phyloP scores from a whole-genome alignment of 2,113 vertebrate species.

The Proterorhinus semilunaris region DNA sequence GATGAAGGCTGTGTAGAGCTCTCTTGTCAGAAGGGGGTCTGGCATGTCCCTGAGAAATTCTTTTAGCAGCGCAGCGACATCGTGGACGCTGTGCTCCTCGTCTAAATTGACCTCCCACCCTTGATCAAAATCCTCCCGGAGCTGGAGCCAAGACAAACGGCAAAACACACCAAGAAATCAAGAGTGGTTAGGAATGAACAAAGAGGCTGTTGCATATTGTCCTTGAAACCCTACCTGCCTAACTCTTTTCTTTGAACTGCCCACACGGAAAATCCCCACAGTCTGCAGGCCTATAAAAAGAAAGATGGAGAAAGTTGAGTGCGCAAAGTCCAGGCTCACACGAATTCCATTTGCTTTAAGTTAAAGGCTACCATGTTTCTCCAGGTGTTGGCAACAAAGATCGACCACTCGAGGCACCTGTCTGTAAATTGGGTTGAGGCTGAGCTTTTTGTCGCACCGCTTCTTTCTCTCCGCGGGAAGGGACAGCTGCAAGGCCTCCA shows the following conservation, averaged over 20 bases:
- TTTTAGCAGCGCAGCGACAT: constrained; percentile 93
- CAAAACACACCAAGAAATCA: not conserved
- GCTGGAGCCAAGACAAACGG: constrained; percentile 65
- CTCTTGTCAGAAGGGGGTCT: constrained; percentile 91
- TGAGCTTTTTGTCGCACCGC: constrained; percentile 89
- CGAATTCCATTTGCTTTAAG: not conserved
- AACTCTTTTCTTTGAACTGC: constrained; percentile 98
- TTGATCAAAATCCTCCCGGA: constrained; percentile 93
- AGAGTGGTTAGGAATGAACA: not conserved
- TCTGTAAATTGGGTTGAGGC: constrained; percentile 95
- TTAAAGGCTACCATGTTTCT: constrained; percentile 86
- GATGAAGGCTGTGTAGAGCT: constrained; percentile 95
- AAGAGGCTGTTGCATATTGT: constrained; percentile 1
- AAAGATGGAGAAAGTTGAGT: constrained; percentile 17
- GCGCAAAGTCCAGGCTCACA: not conserved
- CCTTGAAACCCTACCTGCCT: constrained; percentile 82
- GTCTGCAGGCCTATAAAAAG: constrained; percentile 86
- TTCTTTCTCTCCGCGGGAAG: constrained; percentile 94
- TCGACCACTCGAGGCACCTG: constrained; percentile 95
- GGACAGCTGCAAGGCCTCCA: constrained; percentile 96
- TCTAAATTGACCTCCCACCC: constrained; percentile 88
- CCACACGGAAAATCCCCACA: constrained; percentile 96
- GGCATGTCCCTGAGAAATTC: constrained; percentile 97
- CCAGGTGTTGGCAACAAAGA: constrained; percentile 95
- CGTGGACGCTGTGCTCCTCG: constrained; percentile 92